A percentile compares a stretch with the other conserved stretches of the same genome.
Evolutionary conservation across 2,113 vertebrate genomes (phyloP).

Genomic region (Caretta caretta): DNA sequence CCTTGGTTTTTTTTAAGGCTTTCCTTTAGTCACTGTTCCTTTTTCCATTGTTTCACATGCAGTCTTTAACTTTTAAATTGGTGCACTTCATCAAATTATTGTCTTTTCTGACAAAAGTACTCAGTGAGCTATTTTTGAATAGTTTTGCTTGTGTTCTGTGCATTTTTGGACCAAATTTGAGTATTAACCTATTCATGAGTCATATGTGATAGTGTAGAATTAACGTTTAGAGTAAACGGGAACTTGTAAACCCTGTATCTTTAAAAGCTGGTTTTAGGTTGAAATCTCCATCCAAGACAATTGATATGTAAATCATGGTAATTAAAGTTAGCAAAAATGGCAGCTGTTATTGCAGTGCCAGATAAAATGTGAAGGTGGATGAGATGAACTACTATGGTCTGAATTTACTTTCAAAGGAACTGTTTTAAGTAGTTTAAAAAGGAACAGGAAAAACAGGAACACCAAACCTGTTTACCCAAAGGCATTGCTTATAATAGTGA

Average conservation of each 20-base stretch:
- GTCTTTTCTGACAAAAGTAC: background rate
- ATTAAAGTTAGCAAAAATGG: background rate
- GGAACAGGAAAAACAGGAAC: background rate
- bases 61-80: background rate
- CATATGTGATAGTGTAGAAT: accelerated
- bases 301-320: background rate
- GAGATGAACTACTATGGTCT: background rate
- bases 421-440: background rate
- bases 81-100: background rate
- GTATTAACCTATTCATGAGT: background rate
- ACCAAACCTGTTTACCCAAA: background rate
- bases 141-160: accelerated
- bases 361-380: background rate
- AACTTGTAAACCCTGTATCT: background rate
- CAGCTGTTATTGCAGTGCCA: background rate
- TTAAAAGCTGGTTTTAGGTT: background rate
- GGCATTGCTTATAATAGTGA: background rate
- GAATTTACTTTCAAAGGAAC: background rate
- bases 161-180: accelerated
- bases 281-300: background rate
- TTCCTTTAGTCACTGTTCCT: background rate
- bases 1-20: too few relatives aligned
- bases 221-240: background rate
- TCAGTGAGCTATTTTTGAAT: background rate
- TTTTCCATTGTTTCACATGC: background rate